Percentiles rank a stretch among this genome's conserved stretches.
phyloP scores from a whole-genome alignment of 2,888 invertebrate genomes.

The Calliphora vomitoria region DNA sequence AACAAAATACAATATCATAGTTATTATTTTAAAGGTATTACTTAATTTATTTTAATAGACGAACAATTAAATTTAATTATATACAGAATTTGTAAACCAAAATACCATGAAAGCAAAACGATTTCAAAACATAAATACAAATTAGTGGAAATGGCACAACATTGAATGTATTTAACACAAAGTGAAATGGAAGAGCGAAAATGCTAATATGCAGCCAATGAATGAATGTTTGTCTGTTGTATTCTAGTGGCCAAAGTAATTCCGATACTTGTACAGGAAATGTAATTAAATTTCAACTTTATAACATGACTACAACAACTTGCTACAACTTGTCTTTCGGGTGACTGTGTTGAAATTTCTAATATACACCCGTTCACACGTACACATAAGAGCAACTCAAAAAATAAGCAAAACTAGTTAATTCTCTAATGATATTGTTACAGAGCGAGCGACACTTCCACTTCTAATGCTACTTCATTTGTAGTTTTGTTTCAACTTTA shows the following conservation, averaged over 20 bases:
- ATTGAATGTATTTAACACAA: conserved; percentile 31
- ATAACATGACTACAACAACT: conserved; percentile 1
- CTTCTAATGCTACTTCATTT: conserved; percentile 3
- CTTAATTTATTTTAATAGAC: conserved; percentile 67
- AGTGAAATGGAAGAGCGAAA: neutral
- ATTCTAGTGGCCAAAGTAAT: neutral
- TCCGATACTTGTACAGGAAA: conserved; percentile 23
- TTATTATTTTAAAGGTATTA: conserved; percentile 69
- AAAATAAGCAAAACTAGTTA: neutral
- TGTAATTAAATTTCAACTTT: conserved; percentile 46
- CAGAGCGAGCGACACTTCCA: conserved; percentile 23
- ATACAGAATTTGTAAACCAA: conserved; percentile 49
- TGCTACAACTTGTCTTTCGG: conserved; percentile 17
- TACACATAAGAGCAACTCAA: neutral
- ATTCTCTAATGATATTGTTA: conserved; percentile 43
- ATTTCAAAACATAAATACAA: conserved; percentile 30
- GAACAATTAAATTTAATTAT: conserved; percentile 72
- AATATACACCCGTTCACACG: neutral
- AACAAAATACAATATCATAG: conserved; percentile 51
- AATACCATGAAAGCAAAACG: conserved; percentile 27
- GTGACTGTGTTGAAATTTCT: neutral
- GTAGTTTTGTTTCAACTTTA: conserved; percentile 8
- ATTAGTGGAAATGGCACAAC: conserved; percentile 29
- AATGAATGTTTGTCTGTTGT: neutral
- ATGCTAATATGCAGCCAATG: neutral